These are phyloP conservation scores for Crypturellus undulatus DNA, from an alignment of 2,113 vertebrate species.

Conservation along the genomic window DNA sequence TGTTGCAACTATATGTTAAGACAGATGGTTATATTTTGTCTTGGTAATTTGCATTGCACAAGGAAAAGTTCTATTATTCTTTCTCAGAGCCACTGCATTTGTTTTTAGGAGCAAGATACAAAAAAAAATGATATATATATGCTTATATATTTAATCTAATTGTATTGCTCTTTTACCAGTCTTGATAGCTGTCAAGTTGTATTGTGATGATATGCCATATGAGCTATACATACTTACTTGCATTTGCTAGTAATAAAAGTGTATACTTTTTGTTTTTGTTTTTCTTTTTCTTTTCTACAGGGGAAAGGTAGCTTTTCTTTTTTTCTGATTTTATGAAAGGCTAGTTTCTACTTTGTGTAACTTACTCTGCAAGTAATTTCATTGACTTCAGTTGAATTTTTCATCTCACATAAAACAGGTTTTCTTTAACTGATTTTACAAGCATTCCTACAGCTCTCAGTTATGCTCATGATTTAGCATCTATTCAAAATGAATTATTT, in stretches of 20 bases:
- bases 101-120: not conserved
- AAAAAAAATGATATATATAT: not conserved
- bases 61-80: not conserved
- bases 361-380: not conserved
- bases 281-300: not conserved
- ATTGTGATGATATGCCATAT: not conserved
- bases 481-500: not conserved
- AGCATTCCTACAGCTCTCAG: not conserved
- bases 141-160: not conserved
- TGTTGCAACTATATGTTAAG: not conserved
- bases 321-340: not conserved
- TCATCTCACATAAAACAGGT: not conserved
- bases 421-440: not conserved
- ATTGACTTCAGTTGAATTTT: not conserved
- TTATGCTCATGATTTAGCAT: not conserved
- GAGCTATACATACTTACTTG: not conserved
- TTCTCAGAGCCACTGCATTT: not conserved
- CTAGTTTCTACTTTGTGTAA: not conserved
- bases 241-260: not conserved
- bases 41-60: not conserved
- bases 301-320: rapidly evolving
- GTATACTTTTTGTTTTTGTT: not conserved
- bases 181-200: not conserved
- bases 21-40: not conserved
- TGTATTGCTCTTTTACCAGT: not conserved